Percentiles rank a stretch among this genome's conserved stretches.
phyloP scores from a whole-genome alignment of 2,113 vertebrate genomes.

The Sus scrofa region DNA sequence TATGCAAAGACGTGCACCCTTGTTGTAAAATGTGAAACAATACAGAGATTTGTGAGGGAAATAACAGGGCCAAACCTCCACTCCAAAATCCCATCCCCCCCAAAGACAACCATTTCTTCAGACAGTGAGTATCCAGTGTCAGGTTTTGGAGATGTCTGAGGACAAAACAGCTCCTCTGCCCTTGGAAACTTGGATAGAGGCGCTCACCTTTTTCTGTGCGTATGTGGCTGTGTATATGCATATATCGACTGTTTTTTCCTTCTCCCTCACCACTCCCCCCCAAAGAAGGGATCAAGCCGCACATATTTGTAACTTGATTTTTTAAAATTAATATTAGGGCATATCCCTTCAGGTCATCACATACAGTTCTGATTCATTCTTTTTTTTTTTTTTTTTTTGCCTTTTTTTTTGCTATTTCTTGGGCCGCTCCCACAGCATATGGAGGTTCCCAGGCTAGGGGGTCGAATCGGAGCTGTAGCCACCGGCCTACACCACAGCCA shows the following conservation, averaged over 20 bases:
- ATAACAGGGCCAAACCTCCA: not conserved
- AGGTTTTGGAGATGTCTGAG: not conserved
- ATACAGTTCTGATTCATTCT: not conserved
- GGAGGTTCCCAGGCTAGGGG: too few species aligned
- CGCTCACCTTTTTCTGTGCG: not conserved
- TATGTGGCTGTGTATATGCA: not conserved
- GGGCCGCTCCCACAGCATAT: too few species aligned
- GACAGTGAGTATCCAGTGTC: not conserved
- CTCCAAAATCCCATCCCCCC: not conserved
- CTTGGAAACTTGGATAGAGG: not conserved
- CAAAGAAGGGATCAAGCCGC: not conserved
- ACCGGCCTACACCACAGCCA: too few species aligned
- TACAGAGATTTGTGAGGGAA: not conserved
- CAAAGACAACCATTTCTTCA: not conserved
- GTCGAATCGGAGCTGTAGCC: too few species aligned
- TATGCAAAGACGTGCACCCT: not conserved
- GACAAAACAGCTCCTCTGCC: not conserved
- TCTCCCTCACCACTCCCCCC: not conserved
- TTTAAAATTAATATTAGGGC: not conserved
- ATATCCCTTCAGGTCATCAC: constrained; percentile 28
- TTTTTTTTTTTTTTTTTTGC: not conserved
- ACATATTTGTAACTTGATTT: constrained; percentile 33
- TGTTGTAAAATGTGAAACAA: not conserved
- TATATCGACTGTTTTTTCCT: not conserved
- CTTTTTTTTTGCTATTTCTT: too few species aligned